phyloP scores from a whole-genome alignment of 2,113 vertebrate species.

The Saguinus midas region DNA sequence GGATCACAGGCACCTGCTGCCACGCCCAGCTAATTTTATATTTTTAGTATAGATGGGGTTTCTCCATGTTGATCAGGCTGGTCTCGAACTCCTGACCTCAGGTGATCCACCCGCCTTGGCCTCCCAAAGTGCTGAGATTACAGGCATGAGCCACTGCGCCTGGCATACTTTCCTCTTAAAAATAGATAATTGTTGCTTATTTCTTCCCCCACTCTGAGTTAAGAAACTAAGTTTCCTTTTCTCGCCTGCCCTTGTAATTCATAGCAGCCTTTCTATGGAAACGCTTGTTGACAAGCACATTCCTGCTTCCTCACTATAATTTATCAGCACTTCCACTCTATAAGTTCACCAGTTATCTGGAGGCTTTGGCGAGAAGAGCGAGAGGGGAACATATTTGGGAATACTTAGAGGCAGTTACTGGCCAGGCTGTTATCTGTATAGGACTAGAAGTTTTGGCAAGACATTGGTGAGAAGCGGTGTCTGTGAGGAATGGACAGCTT shows the following conservation, averaged over 20 bases:
- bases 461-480: not conserved
- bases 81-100: no score
- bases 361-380: not conserved
- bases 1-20: no score
- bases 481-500: not conserved
- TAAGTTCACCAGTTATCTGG: no score
- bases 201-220: not conserved
- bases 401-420: not conserved
- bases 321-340: not conserved
- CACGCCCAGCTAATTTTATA: no score
- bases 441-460: not conserved
- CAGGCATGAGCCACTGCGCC: no score
- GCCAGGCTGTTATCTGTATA: not conserved
- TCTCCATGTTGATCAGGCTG: no score
- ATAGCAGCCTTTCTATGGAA: not conserved
- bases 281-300: fast-evolving
- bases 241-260: not conserved
- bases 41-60: no score
- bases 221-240: not conserved
- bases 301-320: not conserved
- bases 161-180: not conserved
- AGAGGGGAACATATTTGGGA: not conserved
- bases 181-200: not conserved
- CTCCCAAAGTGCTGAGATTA: no score
- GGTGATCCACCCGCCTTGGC: no score